Percentiles rank a stretch among this genome's conserved stretches.
phyloP scores from a whole-genome alignment of 2,113 vertebrate species.

The Caranx ignobilis region DNA sequence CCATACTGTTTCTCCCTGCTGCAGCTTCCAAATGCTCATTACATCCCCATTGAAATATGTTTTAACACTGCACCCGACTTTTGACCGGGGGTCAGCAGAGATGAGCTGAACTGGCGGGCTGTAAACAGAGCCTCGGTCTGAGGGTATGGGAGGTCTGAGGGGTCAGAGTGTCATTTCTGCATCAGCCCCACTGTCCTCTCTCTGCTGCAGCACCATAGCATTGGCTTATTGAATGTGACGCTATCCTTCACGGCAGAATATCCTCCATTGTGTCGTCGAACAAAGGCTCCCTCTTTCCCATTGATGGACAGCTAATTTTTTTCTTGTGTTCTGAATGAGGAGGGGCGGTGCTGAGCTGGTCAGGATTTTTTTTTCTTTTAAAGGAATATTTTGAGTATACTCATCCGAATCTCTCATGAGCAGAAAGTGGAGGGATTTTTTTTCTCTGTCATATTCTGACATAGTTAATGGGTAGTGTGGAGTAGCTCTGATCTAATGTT shows the following conservation, averaged over 20 bases:
- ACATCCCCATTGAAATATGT: constrained; percentile 24
- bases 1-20: constrained; percentile 41
- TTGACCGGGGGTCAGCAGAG: constrained; percentile 59
- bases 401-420: constrained; percentile 40
- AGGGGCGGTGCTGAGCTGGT: constrained; percentile 40
- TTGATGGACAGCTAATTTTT: constrained; percentile 70
- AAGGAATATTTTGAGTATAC: constrained; percentile 42
- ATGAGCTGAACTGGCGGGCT: constrained; percentile 59
- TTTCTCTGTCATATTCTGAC: constrained; percentile 13
- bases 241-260: constrained; percentile 80
- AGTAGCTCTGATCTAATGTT: constrained; percentile 54
- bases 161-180: constrained; percentile 68
- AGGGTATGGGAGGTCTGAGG: constrained; percentile 50
- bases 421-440: constrained; percentile 36
- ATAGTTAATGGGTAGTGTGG: constrained; percentile 29
- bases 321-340: constrained; percentile 63
- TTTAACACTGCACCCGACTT: constrained; percentile 34
- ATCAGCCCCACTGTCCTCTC: constrained; percentile 59
- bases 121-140: constrained; percentile 59
- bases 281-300: constrained; percentile 79
- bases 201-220: constrained; percentile 59
- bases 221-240: constrained; percentile 76
- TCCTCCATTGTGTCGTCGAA: constrained; percentile 79
- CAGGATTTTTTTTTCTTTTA: constrained; percentile 26
- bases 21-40: constrained; percentile 26